Evolutionary conservation across 2,113 vertebrate species (phyloP).

Genomic region (Phrynosoma blainvillii): DNA sequence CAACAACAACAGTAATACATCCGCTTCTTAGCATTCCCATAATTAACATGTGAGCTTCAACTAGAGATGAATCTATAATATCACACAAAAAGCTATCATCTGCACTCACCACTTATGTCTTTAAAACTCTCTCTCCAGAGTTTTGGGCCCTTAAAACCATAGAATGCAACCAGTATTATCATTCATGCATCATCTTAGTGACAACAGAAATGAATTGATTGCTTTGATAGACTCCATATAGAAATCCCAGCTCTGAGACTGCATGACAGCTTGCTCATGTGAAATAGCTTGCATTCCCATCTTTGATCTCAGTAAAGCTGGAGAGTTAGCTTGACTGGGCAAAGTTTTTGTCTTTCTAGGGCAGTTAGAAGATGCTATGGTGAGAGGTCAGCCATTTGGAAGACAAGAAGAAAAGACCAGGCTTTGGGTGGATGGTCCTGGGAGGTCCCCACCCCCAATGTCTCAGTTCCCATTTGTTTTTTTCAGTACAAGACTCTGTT

Average conservation of each 20-base stretch:
- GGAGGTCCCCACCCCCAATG: conserved; percentile 23
- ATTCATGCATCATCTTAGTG: not conserved
- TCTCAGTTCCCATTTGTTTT: conserved; percentile 66
- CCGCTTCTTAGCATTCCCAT: not conserved
- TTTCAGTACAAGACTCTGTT: conserved; percentile 53
- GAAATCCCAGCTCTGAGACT: conserved; percentile 11
- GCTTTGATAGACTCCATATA: not conserved
- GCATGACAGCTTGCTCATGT: not conserved
- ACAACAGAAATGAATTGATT: not conserved
- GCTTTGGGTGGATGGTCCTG: conserved; percentile 37
- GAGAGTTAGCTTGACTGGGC: conserved; percentile 27
- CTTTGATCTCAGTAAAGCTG: conserved; percentile 6
- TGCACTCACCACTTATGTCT: too few species aligned
- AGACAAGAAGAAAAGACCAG: conserved; percentile 7
- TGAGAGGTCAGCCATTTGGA: conserved; percentile 39
- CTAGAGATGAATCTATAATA: not conserved
- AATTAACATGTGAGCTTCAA: not conserved
- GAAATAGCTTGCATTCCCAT: not conserved
- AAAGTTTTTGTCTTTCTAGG: conserved; percentile 42
- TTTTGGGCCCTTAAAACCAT: not conserved
- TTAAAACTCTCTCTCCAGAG: not conserved
- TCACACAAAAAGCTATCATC: not conserved
- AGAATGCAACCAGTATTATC: not conserved
- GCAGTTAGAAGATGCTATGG: conserved; percentile 42
- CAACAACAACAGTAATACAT: too few species aligned